These are phyloP conservation scores for Terrapene triunguis DNA, from an alignment of 2,113 vertebrate species.

Conservation along the genomic window DNA sequence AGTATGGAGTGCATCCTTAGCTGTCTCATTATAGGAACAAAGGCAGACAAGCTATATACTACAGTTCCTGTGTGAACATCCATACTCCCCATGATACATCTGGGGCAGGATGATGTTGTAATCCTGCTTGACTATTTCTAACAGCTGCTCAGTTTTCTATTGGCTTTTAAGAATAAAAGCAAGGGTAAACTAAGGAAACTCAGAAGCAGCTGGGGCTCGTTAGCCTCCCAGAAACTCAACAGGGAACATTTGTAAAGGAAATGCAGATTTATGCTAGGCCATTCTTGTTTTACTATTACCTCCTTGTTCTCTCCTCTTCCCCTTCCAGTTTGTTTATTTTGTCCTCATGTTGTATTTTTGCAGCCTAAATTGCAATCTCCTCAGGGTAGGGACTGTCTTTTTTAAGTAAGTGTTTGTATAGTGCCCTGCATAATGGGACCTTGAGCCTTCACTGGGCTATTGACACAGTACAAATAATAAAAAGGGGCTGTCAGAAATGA, in stretches of 20 bases:
- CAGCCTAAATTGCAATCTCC: background rate
- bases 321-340: background rate
- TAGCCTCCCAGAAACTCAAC: background rate
- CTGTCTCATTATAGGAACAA: background rate
- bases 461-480: background rate
- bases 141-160: background rate
- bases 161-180: rapidly evolving
- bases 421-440: background rate
- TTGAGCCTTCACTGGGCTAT: background rate
- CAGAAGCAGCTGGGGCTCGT: background rate
- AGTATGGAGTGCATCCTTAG: rapidly evolving
- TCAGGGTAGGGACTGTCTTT: background rate
- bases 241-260: background rate
- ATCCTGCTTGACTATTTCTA: background rate
- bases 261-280: background rate
- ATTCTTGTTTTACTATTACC: background rate
- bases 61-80: background rate
- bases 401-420: background rate
- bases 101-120: background rate
- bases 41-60: background rate
- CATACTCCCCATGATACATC: background rate
- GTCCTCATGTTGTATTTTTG: background rate
- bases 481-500: background rate
- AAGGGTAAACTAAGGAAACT: background rate
- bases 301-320: background rate